Conservation (phyloP, 2,888 invertebrate genomes). For the Exephanes ischioxanthus region DNA sequence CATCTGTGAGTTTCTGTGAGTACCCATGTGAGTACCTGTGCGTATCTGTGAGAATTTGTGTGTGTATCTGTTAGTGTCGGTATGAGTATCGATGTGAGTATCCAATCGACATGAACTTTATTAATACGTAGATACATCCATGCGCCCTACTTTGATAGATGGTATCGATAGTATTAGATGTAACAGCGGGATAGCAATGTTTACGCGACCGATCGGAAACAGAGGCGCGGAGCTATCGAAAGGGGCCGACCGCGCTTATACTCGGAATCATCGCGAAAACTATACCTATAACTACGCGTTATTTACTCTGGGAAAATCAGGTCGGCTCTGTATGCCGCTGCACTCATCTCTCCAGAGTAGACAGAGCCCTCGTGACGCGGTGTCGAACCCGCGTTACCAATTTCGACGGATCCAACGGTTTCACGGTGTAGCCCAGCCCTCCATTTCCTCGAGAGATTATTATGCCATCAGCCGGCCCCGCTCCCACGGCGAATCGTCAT, state of each 20-base stretch:
- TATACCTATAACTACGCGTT: slow-evolving; percentile 19
- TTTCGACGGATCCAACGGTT: slow-evolving; percentile 34
- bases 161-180: not conserved
- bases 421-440: not conserved
- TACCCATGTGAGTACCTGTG: no score
- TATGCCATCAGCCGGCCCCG: slow-evolving; percentile 5
- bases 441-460: slow-evolving; percentile 9
- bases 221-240: slow-evolving; percentile 23
- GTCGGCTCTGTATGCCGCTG: slow-evolving; percentile 40
- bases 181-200: slow-evolving; percentile 24
- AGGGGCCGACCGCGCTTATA: slow-evolving; percentile 18
- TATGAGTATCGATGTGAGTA: no score
- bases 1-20: no score
- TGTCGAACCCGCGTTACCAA: slow-evolving; percentile 32
- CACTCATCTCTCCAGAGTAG: slow-evolving; percentile 29
- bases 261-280: not conserved
- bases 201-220: slow-evolving; percentile 33
- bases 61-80: no score
- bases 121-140: no score
- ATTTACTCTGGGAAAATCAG: slow-evolving; percentile 61
- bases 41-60: no score
- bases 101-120: no score
- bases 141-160: slow-evolving; percentile 3
- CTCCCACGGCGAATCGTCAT: slow-evolving; percentile 9
- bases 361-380: slow-evolving; percentile 14